phyloP scores from a whole-genome alignment of 2,113 vertebrate species.

The Theristicus caerulescens region DNA sequence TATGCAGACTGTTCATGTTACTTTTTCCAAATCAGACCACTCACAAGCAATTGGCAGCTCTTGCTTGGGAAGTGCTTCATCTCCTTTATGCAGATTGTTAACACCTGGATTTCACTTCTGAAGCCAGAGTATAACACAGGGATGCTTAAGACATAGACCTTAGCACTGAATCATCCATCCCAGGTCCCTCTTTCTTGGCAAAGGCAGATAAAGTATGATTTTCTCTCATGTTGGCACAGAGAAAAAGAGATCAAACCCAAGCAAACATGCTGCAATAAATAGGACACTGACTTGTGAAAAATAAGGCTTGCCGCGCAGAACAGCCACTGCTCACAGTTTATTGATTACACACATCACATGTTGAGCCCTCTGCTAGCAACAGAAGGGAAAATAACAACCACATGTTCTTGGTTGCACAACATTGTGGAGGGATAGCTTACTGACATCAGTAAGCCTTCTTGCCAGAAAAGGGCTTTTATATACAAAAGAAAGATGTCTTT shows the following conservation, averaged over 20 bases:
- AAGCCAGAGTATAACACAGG: not conserved
- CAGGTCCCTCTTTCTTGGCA: not conserved
- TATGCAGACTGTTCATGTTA: not conserved
- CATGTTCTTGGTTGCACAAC: not conserved
- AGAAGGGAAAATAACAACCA: not conserved
- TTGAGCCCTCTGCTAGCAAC: not conserved
- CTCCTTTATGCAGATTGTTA: not conserved
- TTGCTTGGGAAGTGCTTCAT: not conserved
- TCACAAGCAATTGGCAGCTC: not conserved
- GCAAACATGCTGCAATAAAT: not conserved
- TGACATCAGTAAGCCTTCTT: not conserved
- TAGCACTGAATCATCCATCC: not conserved
- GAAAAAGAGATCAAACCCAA: not conserved
- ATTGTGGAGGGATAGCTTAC: not conserved
- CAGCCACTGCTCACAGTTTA: not conserved
- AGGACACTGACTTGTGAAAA: not conserved
- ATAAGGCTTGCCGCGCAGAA: not conserved
- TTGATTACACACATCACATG: not conserved
- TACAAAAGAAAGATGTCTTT: not conserved
- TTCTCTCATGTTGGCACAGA: not conserved
- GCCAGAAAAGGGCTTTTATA: not conserved
- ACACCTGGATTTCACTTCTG: not conserved
- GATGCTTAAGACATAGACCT: not conserved
- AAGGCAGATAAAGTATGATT: not conserved
- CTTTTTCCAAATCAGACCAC: not conserved